Base-by-base conservation (phyloP, 2,888 invertebrate genomes). In the Pristionchus japonicus region DNA sequence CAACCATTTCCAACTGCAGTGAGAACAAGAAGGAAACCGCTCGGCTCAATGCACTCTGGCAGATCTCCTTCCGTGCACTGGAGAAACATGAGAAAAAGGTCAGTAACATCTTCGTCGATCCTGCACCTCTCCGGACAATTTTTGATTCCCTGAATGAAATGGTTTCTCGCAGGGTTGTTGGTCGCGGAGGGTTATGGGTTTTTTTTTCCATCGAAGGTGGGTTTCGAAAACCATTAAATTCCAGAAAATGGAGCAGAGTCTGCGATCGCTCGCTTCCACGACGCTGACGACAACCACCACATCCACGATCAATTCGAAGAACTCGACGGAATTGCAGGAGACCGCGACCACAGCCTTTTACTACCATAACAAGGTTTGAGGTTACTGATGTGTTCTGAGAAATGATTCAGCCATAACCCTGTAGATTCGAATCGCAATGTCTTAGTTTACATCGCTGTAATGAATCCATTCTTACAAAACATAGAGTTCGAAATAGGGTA, bases 1-100 rank as follows among this genome's bases (percentile, higher is more conserved):
- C n/a, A n/a, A n/a, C n/a, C n/a, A n/a, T n/a, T n/a, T n/a, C n/a
- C n/a, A n/a, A n/a, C n/a, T n/a, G n/a, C 86, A 86, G 86, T 34
- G 86, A 86, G 74, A 47, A 52, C 31, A 67, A 52, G 9, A 86
- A 86, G 74, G 87, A 87, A 20, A 52, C 80, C 31, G 87, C 47
- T 57, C 34, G 87, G 37, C 87, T 77, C 57, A 87, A 87, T 31
- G 34, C 87, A 11, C 31, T 80, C n/a, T 87, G 87, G 87, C 87
- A 77, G 37, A 87, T 87, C 1, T 27, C 77, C 3, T 80, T 80
- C 43, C 52, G 57, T 23, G 31, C 77, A 15, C 31, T 87, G 17
- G 77, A 87, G 20, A 87, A 87, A 23, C 87, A 77, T 6, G 31
- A 77, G 3, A 57, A 49, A 1, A 87, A 87, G 61, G 87, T 87